Evolutionary conservation across 2,797 vertebrate species (phyloP).

Genomic region (Coccyzus lansbergi): DNA sequence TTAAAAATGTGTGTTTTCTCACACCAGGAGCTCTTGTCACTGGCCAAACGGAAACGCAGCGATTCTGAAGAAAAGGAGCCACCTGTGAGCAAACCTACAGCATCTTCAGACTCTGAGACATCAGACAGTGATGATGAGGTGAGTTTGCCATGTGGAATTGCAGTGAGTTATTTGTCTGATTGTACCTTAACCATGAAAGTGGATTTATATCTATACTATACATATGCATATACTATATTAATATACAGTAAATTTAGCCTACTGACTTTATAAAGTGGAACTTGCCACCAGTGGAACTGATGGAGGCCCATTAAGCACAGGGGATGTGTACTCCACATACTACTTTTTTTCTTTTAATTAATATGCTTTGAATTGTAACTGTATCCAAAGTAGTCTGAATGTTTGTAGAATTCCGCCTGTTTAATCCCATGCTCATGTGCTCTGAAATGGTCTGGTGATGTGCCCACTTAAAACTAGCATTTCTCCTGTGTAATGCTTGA

Average conservation of each 20-base stretch:
- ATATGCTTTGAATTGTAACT: neutral
- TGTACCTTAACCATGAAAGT: neutral
- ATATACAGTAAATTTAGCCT: neutral
- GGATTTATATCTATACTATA: neutral
- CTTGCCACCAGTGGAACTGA: neutral
- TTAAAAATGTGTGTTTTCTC: neutral
- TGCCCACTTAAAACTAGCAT: neutral
- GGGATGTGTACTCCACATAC: neutral
- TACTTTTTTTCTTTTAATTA: neutral
- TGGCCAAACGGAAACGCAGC: constrained; percentile 95
- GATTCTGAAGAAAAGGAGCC: constrained; percentile 96
- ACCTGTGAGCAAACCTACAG: constrained; percentile 91
- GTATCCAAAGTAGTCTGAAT: neutral
- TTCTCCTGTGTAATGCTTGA: neutral
- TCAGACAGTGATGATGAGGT: constrained; percentile 98
- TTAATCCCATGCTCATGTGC: neutral
- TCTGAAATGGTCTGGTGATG: neutral
- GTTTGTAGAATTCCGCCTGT: neutral
- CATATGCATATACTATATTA: no score
- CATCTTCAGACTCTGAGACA: constrained; percentile 96
- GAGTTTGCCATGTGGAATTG: neutral
- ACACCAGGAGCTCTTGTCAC: constrained; percentile 89
- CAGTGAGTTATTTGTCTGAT: neutral
- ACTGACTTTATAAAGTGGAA: neutral
- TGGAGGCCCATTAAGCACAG: neutral